These are phyloP conservation scores for Cryptomyrus ogoouensis DNA, from an alignment of 2,113 vertebrate species.

Conservation along the genomic window DNA sequence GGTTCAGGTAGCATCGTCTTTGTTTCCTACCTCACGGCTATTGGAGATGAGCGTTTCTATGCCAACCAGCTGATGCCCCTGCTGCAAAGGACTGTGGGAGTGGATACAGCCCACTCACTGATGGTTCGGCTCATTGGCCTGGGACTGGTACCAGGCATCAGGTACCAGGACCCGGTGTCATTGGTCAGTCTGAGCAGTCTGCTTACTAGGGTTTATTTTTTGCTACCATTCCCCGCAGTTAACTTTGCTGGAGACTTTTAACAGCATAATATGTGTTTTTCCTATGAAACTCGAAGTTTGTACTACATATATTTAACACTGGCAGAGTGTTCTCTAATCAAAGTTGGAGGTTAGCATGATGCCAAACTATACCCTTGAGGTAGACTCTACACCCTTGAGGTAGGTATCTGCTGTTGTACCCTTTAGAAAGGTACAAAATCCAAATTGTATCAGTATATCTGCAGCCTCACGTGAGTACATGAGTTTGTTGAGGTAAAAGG, in stretches of 20 bases:
- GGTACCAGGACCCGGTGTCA: conserved; percentile 61
- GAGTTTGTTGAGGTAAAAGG: neutral
- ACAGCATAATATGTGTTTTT: neutral
- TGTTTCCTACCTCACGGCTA: conserved; percentile 64
- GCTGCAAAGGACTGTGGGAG: conserved; percentile 66
- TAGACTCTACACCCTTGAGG: neutral
- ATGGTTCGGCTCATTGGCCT: conserved; percentile 61
- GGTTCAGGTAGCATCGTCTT: conserved; percentile 70
- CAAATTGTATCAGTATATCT: neutral
- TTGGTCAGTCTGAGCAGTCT: conserved; percentile 56
- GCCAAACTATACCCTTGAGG: no score
- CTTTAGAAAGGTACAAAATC: neutral
- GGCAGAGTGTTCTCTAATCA: no score
- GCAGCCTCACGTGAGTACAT: neutral
- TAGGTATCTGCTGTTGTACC: neutral
- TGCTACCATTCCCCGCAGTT: neutral
- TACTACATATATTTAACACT: neutral
- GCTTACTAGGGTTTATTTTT: neutral
- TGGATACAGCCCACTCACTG: conserved; percentile 69
- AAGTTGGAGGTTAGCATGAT: no score
- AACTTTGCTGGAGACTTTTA: neutral
- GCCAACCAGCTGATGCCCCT: conserved; percentile 70
- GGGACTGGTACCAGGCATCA: conserved; percentile 63
- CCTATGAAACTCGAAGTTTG: neutral
- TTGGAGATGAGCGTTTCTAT: conserved; percentile 78